Evolutionary conservation across 2,888 invertebrate species (phyloP).

Genomic region (Capitulum mitella): DNA sequence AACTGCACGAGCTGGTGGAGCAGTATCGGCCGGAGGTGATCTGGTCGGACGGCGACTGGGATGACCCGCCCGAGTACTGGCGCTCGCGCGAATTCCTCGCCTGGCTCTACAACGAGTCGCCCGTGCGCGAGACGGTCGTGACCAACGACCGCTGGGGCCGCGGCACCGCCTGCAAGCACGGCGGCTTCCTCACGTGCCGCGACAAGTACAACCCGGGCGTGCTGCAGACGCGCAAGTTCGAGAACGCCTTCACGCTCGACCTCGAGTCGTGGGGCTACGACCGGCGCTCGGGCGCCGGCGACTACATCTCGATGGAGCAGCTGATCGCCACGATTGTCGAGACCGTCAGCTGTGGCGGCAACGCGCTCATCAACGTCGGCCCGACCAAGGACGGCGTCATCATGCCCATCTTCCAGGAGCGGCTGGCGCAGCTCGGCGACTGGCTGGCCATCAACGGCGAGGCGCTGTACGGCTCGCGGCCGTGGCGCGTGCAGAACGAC

Average conservation of each 20-base stretch:
- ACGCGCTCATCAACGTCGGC: constrained; percentile 73
- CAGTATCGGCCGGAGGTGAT: constrained; percentile 58
- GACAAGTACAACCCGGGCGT: constrained; percentile 60
- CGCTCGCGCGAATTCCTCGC: constrained; percentile 72
- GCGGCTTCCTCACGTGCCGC: constrained; percentile 75
- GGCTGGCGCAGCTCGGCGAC: constrained; percentile 63
- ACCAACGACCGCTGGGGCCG: constrained; percentile 92
- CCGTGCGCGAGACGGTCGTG: constrained; percentile 77
- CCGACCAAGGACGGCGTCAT: constrained; percentile 83
- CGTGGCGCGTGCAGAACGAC: constrained; percentile 55
- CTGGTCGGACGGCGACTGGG: constrained; percentile 72
- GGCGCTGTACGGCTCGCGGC: constrained; percentile 45
- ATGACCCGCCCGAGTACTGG: constrained; percentile 58
- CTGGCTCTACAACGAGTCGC: constrained; percentile 87
- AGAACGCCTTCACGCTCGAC: constrained; percentile 89
- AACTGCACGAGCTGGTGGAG: constrained; percentile 60
- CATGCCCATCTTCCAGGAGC: constrained; percentile 74
- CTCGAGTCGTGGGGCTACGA: constrained; percentile 70
- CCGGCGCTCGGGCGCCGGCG: constrained; percentile 56
- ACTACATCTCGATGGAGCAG: constrained; percentile 56
- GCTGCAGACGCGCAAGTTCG: constrained; percentile 89
- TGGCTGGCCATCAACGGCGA: constrained; percentile 79
- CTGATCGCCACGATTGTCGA: constrained; percentile 61
- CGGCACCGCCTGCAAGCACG: constrained; percentile 71
- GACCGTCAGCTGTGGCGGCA: constrained; percentile 82